Evolutionary conservation across 2,113 vertebrate species (phyloP).

Genomic region (Tetrao urogallus): DNA sequence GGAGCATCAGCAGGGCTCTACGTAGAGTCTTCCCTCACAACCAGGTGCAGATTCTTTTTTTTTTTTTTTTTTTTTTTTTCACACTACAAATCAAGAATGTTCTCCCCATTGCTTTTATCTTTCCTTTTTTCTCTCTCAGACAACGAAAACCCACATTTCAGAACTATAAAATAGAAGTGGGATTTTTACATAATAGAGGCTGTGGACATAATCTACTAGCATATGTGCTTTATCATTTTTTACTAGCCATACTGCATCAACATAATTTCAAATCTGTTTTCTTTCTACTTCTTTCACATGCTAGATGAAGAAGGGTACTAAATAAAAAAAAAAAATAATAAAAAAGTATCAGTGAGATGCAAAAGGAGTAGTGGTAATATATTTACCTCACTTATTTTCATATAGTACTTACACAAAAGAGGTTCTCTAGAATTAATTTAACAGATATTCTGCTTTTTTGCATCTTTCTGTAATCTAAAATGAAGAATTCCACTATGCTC

Average conservation of each 20-base stretch:
- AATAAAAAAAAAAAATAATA: not conserved
- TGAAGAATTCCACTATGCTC: not conserved
- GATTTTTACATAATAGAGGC: not conserved
- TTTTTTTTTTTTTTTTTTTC: not conserved
- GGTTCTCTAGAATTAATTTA: not conserved
- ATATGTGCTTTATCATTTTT: not conserved
- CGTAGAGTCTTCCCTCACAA: not conserved
- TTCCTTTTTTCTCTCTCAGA: not conserved
- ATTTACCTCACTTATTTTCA: constrained; percentile 6
- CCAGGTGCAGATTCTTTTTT: not conserved
- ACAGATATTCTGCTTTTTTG: not conserved
- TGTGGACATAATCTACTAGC: not conserved
- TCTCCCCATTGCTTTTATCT: not conserved
- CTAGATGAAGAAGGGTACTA: not conserved
- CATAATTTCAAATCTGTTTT: constrained; percentile 15
- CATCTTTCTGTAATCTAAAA: not conserved
- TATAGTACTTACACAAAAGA: not conserved
- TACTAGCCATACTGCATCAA: not conserved
- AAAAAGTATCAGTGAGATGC: not conserved
- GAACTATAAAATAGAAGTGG: not conserved
- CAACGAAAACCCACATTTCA: not conserved
- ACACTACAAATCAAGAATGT: not conserved
- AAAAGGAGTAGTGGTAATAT: not conserved
- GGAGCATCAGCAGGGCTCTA: not conserved
- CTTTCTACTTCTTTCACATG: not conserved